Evolutionary conservation across 2,888 invertebrate genomes (phyloP).

Genomic region (Leucoma salicis): DNA sequence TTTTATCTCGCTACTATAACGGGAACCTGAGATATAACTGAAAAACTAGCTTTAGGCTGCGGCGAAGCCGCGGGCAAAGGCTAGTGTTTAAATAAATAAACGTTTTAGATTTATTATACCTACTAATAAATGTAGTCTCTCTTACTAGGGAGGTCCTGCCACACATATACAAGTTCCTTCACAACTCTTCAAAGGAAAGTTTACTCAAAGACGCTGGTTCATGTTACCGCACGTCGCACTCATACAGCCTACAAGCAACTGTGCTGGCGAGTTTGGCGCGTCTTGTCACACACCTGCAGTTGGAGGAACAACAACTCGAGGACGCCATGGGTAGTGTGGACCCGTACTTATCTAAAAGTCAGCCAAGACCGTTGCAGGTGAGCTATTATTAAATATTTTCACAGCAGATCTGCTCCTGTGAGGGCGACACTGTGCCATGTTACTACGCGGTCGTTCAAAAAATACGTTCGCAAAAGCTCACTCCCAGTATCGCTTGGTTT

Average conservation of each 20-base stretch:
- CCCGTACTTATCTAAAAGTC: conserved; percentile 81
- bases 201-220: conserved; percentile 80
- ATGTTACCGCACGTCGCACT: conserved; percentile 69
- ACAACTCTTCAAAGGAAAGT: conserved; percentile 79
- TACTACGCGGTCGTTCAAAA: too few species aligned
- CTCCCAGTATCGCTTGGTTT: too few species aligned
- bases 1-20: too few species aligned
- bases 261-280: conserved; percentile 72
- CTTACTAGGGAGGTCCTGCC: conserved; percentile 85
- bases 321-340: conserved; percentile 65
- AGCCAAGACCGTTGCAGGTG: conserved; percentile 85
- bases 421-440: too few species aligned
- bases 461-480: too few species aligned
- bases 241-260: conserved; percentile 78
- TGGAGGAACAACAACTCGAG: conserved; percentile 64
- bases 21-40: too few species aligned
- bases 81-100: too few species aligned
- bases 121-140: too few species aligned
- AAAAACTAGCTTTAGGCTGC: too few species aligned
- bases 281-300: conserved; percentile 68
- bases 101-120: too few species aligned
- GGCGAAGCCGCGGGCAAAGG: too few species aligned
- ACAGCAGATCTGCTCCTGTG: neutral
- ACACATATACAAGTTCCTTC: conserved; percentile 79
- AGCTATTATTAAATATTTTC: conserved; percentile 1